Evolutionary conservation across 2,797 vertebrate species (phyloP), one percentile per base, ranked within the genome.

Genomic region (Propithecus perrieri): DNA sequence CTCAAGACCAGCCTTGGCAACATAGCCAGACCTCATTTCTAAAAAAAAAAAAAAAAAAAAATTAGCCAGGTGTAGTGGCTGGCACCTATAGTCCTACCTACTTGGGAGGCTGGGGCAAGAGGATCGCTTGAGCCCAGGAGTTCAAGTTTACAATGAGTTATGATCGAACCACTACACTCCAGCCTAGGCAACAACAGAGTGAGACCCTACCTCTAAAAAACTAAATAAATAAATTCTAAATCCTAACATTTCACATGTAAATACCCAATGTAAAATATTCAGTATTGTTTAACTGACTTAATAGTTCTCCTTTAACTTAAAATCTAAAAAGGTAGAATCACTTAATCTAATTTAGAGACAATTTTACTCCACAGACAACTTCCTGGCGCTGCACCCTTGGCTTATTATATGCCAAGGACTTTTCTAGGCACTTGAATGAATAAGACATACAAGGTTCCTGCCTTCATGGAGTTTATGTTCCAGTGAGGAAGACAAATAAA

Each of bases 201-300:
- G 22, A 57, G 55, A 57, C 55, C 20, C 55, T 24, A 57, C 22
- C 9, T 57, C 55, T 57, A 57, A 57, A 57, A 57, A 24, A 55
- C 17, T 50, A 57, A 65, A 65, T 33, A 65, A 65, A 65, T 67
- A 89, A 72, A 79, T 89, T 79, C 63, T 79, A 92, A 96, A 89
- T 63, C 59, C 88, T 89, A 80, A 72, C 38, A 75, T 59, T 92
- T 87, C 69, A 46, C 41, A 46, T 57, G 8, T 67, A 35, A 95
- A 33, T 83, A 93, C 13, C 20, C 41, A 91, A 91, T 28, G 63
- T 24, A 59, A 76, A 94, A 89, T 91, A 85, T 59, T 67, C 74
- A 59, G 17, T 20, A 35, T 61, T 76, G 38, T 33, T 67, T 84
- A 95, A 83, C 30, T 90, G 24, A 72, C 20, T 85, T 83, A 95